Percentiles rank a stretch among this genome's conserved stretches.
Conservation (phyloP, 1,140 invertebrate species). For the Leptopilina clavipes region DNA sequence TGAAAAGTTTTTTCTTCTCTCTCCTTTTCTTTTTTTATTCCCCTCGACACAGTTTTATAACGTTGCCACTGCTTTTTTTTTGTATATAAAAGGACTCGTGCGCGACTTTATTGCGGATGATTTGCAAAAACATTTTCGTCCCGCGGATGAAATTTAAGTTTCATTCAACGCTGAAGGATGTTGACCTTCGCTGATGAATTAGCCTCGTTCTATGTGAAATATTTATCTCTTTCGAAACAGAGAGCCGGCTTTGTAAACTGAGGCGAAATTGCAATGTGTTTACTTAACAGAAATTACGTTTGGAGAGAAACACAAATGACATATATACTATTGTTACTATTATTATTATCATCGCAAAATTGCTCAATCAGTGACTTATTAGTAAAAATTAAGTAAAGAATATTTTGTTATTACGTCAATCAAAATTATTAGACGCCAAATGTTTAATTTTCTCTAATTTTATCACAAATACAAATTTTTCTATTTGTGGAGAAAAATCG, state of each 20-base stretch:
- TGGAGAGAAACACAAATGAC: not conserved
- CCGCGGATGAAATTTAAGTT: not conserved
- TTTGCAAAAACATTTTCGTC: not conserved
- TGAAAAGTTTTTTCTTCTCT: not conserved
- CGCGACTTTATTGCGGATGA: too few relatives aligned
- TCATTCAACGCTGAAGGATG: not conserved
- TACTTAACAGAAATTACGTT: not conserved
- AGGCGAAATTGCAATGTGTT: not conserved
- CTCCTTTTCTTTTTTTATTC: not conserved
- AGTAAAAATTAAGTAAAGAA: too few relatives aligned
- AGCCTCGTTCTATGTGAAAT: not conserved
- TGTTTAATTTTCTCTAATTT: too few relatives aligned
- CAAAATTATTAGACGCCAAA: too few relatives aligned
- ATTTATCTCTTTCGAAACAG: constrained; percentile 20
- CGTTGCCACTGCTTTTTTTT: not conserved
- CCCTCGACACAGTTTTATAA: not conserved
- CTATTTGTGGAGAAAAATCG: too few relatives aligned
- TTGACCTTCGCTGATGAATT: not conserved
- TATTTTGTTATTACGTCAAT: too few relatives aligned
- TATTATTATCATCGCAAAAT: not conserved
- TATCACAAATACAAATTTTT: too few relatives aligned
- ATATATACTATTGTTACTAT: too few relatives aligned
- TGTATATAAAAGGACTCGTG: too few relatives aligned
- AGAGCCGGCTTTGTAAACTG: not conserved
- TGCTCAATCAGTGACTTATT: too few relatives aligned